Conservation (phyloP, 2,888 invertebrate species). For the Linnaemya tessellans region DNA sequence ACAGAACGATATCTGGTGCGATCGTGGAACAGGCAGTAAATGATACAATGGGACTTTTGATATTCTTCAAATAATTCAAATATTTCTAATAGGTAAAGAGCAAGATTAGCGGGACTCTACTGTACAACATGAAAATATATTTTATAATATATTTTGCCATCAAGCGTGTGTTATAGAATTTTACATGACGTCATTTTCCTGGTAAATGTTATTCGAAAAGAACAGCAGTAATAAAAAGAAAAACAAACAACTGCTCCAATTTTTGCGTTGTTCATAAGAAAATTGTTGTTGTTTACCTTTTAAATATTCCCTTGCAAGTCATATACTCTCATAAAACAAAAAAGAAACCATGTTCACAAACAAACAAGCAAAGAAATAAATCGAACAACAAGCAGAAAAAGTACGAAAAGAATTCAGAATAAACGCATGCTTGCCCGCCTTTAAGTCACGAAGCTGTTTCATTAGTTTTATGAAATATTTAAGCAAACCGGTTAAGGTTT, state of each 20-base stretch:
- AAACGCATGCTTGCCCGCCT: conserved; percentile 53
- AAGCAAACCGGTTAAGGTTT: conserved; percentile 55
- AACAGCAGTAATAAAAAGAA: conserved; percentile 3
- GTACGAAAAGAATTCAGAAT: conserved; percentile 11
- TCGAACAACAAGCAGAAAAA: background rate
- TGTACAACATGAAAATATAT: too few species aligned
- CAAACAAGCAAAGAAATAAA: conserved; percentile 44
- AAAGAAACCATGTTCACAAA: conserved; percentile 12
- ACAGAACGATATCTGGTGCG: too few species aligned
- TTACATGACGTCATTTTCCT: conserved; percentile 66
- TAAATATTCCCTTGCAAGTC: background rate
- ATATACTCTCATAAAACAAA: background rate
- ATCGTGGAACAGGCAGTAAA: too few species aligned
- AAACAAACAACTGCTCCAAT: conserved; percentile 51
- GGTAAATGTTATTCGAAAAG: conserved; percentile 12
- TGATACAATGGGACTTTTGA: too few species aligned
- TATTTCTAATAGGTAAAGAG: too few species aligned
- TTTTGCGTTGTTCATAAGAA: conserved; percentile 25
- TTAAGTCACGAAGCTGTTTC: conserved; percentile 59
- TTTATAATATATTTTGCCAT: background rate
- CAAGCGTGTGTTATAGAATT: background rate
- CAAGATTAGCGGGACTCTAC: too few species aligned
- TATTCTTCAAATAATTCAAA: too few species aligned
- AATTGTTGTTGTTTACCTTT: background rate
- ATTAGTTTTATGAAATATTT: background rate